These are phyloP conservation scores for Platycheirus albimanus DNA, from an alignment of 2,888 invertebrate species.

Conservation along the genomic window DNA sequence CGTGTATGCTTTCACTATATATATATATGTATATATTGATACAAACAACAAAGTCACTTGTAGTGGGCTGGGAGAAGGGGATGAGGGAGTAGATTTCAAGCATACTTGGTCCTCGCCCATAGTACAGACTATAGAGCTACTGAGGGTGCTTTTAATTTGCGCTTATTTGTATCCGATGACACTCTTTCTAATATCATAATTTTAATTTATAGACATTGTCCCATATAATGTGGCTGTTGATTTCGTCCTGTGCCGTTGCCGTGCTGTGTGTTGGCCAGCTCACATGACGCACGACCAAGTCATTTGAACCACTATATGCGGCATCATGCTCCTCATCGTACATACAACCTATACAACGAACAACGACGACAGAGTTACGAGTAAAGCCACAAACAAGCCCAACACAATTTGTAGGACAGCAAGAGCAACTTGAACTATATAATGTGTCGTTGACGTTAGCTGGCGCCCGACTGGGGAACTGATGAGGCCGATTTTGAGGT, in stretches of 20 bases:
- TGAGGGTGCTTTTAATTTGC: slow-evolving; percentile 74
- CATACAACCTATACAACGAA: slow-evolving; percentile 4
- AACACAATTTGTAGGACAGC: slow-evolving; percentile 64
- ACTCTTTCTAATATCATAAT: slow-evolving; percentile 75
- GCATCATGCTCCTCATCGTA: slow-evolving; percentile 50
- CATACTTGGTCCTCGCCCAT: slow-evolving; percentile 37
- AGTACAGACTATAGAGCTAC: slow-evolving; percentile 42
- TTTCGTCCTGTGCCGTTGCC: slow-evolving; percentile 23
- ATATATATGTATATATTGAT: slow-evolving; percentile 29
- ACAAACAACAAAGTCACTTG: too few species aligned
- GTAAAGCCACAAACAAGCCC: slow-evolving; percentile 64
- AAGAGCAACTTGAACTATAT: slow-evolving; percentile 63
- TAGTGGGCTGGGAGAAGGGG: too few species aligned
- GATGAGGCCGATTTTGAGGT: slow-evolving; percentile 68
- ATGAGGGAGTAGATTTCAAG: slow-evolving; percentile 4
- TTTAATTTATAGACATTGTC: slow-evolving; percentile 75
- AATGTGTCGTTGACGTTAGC: slow-evolving; percentile 28
- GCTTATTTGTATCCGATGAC: slow-evolving; percentile 75
- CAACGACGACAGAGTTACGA: slow-evolving; percentile 37
- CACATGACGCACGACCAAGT: slow-evolving; percentile 65
- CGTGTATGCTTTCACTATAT: slow-evolving; percentile 19
- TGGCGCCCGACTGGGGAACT: slow-evolving; percentile 46
- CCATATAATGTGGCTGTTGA: slow-evolving; percentile 68
- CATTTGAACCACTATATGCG: slow-evolving; percentile 66
- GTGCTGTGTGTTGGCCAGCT: slow-evolving; percentile 32